Evolutionary conservation across 2,888 invertebrate species (phyloP), one percentile per base, ranked within the genome.

Genomic region (Leptopilina drosophilae): DNA sequence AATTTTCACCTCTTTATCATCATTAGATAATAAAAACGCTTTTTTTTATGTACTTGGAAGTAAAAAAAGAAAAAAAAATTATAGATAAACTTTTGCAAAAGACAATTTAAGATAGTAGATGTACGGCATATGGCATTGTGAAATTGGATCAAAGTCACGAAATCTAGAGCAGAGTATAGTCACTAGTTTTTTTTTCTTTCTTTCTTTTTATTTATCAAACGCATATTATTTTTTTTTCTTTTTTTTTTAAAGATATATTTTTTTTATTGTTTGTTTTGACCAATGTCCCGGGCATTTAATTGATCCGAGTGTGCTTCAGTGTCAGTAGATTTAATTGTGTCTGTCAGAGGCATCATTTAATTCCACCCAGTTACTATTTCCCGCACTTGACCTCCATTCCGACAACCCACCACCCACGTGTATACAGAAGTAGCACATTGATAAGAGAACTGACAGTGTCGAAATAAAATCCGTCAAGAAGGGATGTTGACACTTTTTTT

Each of bases 351-450:
- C 53, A 66, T 77, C 66, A 66, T 77, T 53, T 59, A 77, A 67
- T 77, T 77, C 77, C 40, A 66, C 9, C 40, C 56, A 53, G 53
- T 77, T 62, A 62, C 66, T 53, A 56, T 56, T 73, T 73, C 53
- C 77, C 77, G 59, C 77, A 66, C 77, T 77, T 77, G 77, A 77
- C 77, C 77, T 77, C 66, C 65, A 56, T 66, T 40, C 40, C 33
- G 66, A 77, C 77, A 77, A 77, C 15, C 77, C 66, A 67, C 66
- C 59, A 77, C 66, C 77, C 66, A 67, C 56, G 66, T 67, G 53
- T 12, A 33, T 33, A 53, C 33, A 53, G n/a, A 73, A 73, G 56
- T 66, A 66, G 66, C 66, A 66, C 66, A 49, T 26, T 56, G 73
- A 56, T 73, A 56, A 73, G 33, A 73, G 33, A 73, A 53, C 53